Conservation (phyloP, 2,888 invertebrate genomes). For the Erpobdella octoculata region DNA sequence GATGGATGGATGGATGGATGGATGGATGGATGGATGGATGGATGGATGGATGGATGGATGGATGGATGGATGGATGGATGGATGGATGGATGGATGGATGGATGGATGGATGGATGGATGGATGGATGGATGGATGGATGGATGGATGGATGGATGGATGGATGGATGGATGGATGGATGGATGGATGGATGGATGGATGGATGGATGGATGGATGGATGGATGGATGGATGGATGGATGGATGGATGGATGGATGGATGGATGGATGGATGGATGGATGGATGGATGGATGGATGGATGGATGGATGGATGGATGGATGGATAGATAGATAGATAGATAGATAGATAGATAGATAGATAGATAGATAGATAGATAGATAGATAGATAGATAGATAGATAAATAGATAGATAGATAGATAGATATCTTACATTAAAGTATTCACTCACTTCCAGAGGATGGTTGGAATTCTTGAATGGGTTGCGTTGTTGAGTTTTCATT, state of each 20-base stretch:
- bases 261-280: slow-evolving; percentile 1
- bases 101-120: no score
- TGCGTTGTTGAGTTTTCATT: no score
- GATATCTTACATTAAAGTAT: no score
- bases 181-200: slow-evolving; percentile 1
- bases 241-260: slow-evolving; percentile 1
- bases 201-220: slow-evolving; percentile 1
- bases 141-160: slow-evolving; percentile 1
- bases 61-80: no score
- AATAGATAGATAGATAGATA: neutral
- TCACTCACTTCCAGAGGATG: no score
- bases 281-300: slow-evolving; percentile 1
- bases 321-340: neutral
- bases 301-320: no score
- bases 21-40: no score
- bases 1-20: no score
- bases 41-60: no score
- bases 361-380: slow-evolving; percentile 1
- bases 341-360: slow-evolving; percentile 1
- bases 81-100: no score
- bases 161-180: slow-evolving; percentile 1
- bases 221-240: slow-evolving; percentile 1
- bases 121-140: no score
- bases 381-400: slow-evolving; percentile 1
- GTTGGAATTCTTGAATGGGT: no score